Percentiles rank a stretch among this genome's conserved stretches.
Evolutionary conservation across 2,888 invertebrate genomes (phyloP).

Genomic region (Tanypteryx hageni): DNA sequence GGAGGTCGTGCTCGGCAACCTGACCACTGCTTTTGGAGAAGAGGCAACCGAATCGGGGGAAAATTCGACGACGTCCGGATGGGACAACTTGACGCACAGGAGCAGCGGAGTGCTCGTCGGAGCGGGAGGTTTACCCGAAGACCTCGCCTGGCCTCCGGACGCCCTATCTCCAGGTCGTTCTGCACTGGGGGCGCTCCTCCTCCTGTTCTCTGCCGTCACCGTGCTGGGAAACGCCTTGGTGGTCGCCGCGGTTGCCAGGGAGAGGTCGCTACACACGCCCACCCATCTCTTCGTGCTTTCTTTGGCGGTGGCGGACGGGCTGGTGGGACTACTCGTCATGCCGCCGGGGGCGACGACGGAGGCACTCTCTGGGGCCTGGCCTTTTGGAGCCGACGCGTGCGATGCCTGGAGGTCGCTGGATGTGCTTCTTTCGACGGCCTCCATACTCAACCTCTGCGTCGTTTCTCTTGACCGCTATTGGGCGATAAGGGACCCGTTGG

Average conservation of each 20-base stretch:
- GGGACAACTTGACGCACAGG: neutral
- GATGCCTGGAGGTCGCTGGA: constrained; percentile 98
- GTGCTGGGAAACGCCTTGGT: constrained; percentile 97
- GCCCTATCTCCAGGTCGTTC: constrained; percentile 83
- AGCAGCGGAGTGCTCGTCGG: neutral
- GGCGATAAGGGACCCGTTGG: constrained; percentile 99
- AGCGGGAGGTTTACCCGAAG: neutral
- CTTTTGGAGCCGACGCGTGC: constrained; percentile 97
- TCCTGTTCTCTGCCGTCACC: constrained; percentile 93
- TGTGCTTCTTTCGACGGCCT: constrained; percentile 97
- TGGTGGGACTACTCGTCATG: constrained; percentile 98
- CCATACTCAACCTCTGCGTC: constrained; percentile 97
- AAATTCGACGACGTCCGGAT: neutral
- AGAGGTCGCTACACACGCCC: constrained; percentile 95
- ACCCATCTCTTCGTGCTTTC: constrained; percentile 99
- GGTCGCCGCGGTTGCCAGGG: constrained; percentile 93
- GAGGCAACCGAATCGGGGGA: neutral
- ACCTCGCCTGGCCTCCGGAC: constrained; percentile 51
- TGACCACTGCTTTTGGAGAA: constrained; percentile 24
- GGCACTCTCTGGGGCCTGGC: constrained; percentile 92
- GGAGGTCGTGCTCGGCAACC: constrained; percentile 3
- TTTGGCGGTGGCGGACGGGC: constrained; percentile 95
- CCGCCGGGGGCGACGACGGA: constrained; percentile 87
- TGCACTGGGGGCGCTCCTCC: constrained; percentile 86
- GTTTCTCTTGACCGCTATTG: constrained; percentile 98